Evolutionary conservation across 1,140 invertebrate genomes (phyloP).

Genomic region (Temnothorax curvispinosus): DNA sequence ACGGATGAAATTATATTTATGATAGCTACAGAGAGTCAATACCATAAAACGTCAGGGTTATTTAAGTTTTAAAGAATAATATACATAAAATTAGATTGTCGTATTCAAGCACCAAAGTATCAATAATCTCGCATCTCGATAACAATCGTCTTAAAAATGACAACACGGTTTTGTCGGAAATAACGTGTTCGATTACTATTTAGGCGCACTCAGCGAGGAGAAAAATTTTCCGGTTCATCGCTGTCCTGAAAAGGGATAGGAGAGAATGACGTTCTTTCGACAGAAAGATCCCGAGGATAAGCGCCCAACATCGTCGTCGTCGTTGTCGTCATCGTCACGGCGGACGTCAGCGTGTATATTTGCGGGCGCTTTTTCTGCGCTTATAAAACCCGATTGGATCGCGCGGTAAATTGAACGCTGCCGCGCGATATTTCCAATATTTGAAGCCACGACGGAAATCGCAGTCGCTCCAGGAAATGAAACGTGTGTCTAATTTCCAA

Average conservation of each 20-base stretch:
- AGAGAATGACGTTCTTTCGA: constrained; percentile 12
- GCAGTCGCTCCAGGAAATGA: constrained; percentile 85
- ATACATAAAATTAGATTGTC: background rate
- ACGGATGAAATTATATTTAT: background rate
- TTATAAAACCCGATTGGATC: constrained; percentile 81
- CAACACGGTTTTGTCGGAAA: background rate
- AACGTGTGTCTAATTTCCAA: constrained; percentile 86
- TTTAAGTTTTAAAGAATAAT: background rate
- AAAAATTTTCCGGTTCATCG: constrained; percentile 33
- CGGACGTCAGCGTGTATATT: constrained; percentile 33
- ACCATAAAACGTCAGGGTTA: background rate
- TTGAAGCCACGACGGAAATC: constrained; percentile 82
- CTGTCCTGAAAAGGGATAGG: background rate
- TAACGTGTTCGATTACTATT: constrained; percentile 44
- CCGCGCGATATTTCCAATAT: constrained; percentile 83
- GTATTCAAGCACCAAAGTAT: background rate
- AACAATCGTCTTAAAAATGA: background rate
- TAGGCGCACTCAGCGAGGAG: background rate
- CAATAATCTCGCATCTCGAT: background rate
- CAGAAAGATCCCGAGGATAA: constrained; percentile 50
- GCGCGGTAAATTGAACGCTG: constrained; percentile 79
- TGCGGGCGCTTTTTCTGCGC: constrained; percentile 71
- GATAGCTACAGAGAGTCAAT: background rate
- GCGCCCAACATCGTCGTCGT: background rate
- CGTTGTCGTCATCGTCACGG: background rate